Conservation (phyloP, 2,113 vertebrate species). For the Microcebus lehilahytsara region DNA sequence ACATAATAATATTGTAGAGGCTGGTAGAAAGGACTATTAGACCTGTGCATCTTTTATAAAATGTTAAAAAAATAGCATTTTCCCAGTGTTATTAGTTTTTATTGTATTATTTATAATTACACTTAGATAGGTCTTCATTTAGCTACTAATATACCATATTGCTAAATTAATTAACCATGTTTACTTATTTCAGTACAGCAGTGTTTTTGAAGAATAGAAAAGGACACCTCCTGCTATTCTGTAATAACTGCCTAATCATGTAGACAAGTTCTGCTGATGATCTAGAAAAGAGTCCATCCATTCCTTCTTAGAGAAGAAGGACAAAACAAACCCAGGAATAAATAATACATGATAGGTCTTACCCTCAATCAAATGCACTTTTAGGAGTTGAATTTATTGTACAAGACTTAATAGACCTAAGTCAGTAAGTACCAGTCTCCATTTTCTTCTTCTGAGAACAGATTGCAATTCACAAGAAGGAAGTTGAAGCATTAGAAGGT, state of each 20-base stretch:
- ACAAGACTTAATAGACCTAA: not conserved
- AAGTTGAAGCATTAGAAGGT: slow-evolving; percentile 81
- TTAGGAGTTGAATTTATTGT: not conserved
- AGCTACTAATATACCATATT: not conserved
- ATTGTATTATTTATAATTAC: slow-evolving; percentile 20
- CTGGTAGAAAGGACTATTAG: not conserved
- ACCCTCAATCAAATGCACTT: not conserved
- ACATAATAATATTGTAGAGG: not conserved
- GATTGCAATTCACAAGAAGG: slow-evolving; percentile 81
- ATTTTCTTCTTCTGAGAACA: slow-evolving; percentile 70
- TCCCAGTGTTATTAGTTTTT: not conserved
- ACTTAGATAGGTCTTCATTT: not conserved
- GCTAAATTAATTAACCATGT: not conserved
- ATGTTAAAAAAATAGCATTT: not conserved
- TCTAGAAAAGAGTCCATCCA: not conserved
- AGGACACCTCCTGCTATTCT: not conserved
- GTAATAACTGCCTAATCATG: not conserved
- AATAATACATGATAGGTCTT: not conserved
- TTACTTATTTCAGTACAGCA: not conserved
- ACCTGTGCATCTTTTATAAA: not conserved
- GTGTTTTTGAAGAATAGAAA: not conserved
- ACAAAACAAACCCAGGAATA: not conserved
- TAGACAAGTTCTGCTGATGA: not conserved
- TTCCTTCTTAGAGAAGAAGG: not conserved
- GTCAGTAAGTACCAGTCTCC: not conserved